Evolutionary conservation across 2,888 invertebrate genomes (phyloP).

Genomic region (Aspidiotus rigidus): DNA sequence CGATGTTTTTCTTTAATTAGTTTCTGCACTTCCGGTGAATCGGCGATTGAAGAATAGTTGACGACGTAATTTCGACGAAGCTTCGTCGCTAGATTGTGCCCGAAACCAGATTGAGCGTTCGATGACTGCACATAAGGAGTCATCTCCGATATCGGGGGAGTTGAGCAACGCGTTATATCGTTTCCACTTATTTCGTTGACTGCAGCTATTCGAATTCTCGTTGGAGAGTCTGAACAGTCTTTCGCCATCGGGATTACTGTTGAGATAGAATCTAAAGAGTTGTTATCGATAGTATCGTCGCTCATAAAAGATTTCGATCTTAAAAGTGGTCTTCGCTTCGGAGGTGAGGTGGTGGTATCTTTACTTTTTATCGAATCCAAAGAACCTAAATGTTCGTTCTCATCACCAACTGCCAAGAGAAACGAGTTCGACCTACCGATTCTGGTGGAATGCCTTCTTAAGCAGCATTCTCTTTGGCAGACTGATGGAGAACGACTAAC

Average conservation of each 20-base stretch:
- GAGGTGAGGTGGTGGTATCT: too few relatives aligned
- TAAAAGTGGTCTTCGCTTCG: too few relatives aligned
- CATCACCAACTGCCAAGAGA: too few relatives aligned
- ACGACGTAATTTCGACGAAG: constrained; percentile 8
- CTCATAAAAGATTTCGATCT: too few relatives aligned
- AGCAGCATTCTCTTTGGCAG: too few relatives aligned
- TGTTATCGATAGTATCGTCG: too few relatives aligned
- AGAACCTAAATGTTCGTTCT: too few relatives aligned
- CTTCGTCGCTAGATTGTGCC: neutral
- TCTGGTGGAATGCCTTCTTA: too few relatives aligned
- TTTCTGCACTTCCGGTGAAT: constrained; percentile 15
- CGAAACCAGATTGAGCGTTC: neutral
- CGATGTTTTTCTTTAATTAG: neutral
- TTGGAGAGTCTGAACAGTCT: neutral
- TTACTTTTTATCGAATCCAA: too few relatives aligned
- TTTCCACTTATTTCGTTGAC: neutral
- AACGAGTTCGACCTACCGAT: too few relatives aligned
- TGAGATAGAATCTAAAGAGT: too few relatives aligned
- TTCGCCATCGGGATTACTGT: neutral
- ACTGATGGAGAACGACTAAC: too few relatives aligned
- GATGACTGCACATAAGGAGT: constrained; percentile 12
- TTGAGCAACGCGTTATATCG: constrained; percentile 28
- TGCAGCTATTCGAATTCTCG: neutral
- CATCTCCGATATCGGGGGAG: constrained; percentile 37
- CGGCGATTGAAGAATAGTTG: constrained; percentile 5